A percentile compares a stretch with the other conserved stretches of the same genome.
phyloP scores from a whole-genome alignment of 1,140 invertebrate species.

The Piezodorus guildinii region DNA sequence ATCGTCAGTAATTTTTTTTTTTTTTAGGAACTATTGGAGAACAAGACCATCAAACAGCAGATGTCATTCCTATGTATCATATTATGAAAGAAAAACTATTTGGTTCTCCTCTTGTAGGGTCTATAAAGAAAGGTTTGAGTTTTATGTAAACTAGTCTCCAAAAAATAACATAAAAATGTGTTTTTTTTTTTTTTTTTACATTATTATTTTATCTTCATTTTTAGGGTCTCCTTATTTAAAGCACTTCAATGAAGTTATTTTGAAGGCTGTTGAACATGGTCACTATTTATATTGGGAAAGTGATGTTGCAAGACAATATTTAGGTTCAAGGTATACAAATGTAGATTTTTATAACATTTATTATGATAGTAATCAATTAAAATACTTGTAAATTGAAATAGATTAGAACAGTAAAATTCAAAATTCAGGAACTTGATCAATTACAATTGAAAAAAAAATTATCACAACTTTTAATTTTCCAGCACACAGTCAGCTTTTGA shows the following conservation, averaged over 20 bases:
- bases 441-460: no score
- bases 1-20: no score
- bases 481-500: no score
- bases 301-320: not conserved
- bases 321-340: not conserved
- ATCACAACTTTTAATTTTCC: no score
- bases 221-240: not conserved
- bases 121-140: conserved; percentile 14
- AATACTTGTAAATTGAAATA: no score
- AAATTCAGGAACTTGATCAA: no score
- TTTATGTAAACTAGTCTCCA: no score
- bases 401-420: no score
- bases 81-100: conserved; percentile 21
- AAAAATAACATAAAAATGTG: not conserved
- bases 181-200: no score
- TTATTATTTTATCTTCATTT: not conserved
- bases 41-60: conserved; percentile 10
- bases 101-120: conserved; percentile 9
- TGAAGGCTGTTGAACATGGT: not conserved
- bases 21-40: not conserved
- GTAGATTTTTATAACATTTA: no score
- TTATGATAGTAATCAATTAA: no score
- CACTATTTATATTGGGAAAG: not conserved
- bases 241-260: not conserved
- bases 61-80: conserved; percentile 11